These are phyloP conservation scores for Drosophila burlai DNA, from an alignment of 1,140 invertebrate species.

Conservation along the genomic window DNA sequence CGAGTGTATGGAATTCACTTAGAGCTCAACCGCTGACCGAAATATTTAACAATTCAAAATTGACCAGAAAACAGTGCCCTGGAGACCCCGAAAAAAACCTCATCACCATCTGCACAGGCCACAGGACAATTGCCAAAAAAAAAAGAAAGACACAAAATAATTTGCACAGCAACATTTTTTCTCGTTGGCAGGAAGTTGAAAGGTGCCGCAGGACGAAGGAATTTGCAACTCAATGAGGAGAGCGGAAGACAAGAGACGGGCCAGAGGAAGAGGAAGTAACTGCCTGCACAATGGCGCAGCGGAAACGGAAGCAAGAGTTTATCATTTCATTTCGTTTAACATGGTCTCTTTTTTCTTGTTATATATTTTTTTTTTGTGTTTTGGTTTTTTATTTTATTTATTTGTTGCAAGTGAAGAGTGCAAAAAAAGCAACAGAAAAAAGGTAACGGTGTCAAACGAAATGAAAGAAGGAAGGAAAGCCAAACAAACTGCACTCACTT, in stretches of 20 bases:
- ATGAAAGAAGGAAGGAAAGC: constrained; percentile 40
- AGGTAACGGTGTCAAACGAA: constrained; percentile 43
- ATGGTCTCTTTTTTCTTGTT: constrained; percentile 9
- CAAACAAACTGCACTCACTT: constrained; percentile 50
- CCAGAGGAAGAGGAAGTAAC: constrained; percentile 49
- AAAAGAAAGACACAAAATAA: constrained; percentile 33
- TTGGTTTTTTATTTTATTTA: constrained; percentile 26
- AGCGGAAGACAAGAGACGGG: constrained; percentile 9
- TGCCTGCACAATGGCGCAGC: constrained; percentile 82
- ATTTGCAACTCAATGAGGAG: constrained; percentile 58
- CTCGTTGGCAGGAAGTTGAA: constrained; percentile 24
- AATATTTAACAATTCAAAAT: constrained; percentile 14
- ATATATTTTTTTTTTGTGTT: constrained; percentile 20
- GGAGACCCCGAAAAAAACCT: constrained; percentile 1
- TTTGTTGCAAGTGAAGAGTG: constrained; percentile 52
- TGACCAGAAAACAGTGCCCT: constrained; percentile 23
- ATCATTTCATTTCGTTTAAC: constrained; percentile 56
- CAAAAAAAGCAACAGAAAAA: constrained; percentile 56
- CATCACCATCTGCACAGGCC: constrained; percentile 16
- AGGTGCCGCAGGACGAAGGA: constrained; percentile 41
- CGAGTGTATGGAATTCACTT: not conserved
- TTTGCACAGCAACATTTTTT: constrained; percentile 35
- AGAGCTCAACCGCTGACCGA: not conserved
- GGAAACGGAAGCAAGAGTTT: constrained; percentile 83
- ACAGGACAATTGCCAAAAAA: constrained; percentile 35